phyloP scores from a whole-genome alignment of 2,797 vertebrate species.

The Arrhamphus sclerolepis region DNA sequence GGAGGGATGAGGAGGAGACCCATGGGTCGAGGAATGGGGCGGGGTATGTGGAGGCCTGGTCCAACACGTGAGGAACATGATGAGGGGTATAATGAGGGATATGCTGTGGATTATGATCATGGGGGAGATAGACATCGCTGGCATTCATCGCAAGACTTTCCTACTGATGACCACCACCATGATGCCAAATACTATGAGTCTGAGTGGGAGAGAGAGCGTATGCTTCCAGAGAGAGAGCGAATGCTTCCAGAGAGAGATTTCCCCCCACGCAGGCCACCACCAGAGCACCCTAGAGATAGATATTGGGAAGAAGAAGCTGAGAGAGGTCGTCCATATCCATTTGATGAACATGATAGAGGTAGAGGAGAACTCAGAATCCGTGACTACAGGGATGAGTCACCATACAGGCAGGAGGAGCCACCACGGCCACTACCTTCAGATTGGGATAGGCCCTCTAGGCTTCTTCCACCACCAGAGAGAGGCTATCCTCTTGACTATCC shows the following conservation, averaged over 20 bases:
- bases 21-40: slow-evolving; percentile 67
- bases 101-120: slow-evolving; percentile 69
- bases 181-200: slow-evolving; percentile 72
- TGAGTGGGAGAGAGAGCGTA: slow-evolving; percentile 84
- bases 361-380: slow-evolving; percentile 84
- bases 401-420: slow-evolving; percentile 77
- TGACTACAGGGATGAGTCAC: slow-evolving; percentile 86
- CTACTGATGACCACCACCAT: slow-evolving; percentile 80
- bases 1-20: slow-evolving; percentile 72
- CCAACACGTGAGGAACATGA: slow-evolving; percentile 79
- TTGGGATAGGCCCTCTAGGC: slow-evolving; percentile 84
- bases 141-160: slow-evolving; percentile 79
- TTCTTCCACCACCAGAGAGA: slow-evolving; percentile 72
- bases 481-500: slow-evolving; percentile 67
- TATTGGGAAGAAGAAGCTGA: slow-evolving; percentile 88
- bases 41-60: slow-evolving; percentile 70
- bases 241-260: slow-evolving; percentile 71
- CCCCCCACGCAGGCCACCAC: slow-evolving; percentile 78
- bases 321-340: slow-evolving; percentile 76
- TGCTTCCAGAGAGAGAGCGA: slow-evolving; percentile 69
- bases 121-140: slow-evolving; percentile 81
- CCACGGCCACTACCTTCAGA: slow-evolving; percentile 79
- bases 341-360: slow-evolving; percentile 84
- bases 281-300: slow-evolving; percentile 87
- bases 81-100: slow-evolving; percentile 71